A percentile compares a stretch with the other conserved stretches of the same genome.
Conservation (phyloP, 2,888 invertebrate genomes). For the Strigamia transsilvanica region DNA sequence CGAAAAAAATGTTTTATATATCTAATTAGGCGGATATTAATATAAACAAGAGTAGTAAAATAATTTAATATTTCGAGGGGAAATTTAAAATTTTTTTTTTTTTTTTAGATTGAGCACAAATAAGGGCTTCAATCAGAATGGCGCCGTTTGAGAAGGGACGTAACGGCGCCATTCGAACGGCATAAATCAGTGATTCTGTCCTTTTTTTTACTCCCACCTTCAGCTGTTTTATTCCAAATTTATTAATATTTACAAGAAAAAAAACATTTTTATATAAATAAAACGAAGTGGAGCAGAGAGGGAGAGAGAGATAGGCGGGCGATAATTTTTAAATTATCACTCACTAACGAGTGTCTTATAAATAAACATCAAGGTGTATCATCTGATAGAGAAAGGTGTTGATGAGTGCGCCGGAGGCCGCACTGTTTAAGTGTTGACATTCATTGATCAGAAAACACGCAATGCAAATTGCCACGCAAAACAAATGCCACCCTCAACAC, state of each 20-base stretch:
- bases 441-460: constrained; percentile 39
- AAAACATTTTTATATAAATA: too few species aligned
- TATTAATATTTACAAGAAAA: constrained; percentile 1
- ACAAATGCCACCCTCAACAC: constrained; percentile 34
- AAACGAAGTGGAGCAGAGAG: neutral
- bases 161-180: neutral
- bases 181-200: neutral
- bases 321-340: constrained; percentile 6
- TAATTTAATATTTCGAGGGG: too few species aligned
- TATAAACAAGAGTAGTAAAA: too few species aligned
- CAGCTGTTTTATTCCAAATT: neutral
- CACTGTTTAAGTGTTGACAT: constrained; percentile 36
- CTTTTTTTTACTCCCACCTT: neutral
- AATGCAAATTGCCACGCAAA: constrained; percentile 42
- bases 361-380: constrained; percentile 37
- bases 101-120: neutral
- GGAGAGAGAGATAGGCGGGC: neutral
- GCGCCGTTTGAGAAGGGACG: constrained; percentile 1
- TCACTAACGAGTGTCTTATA: constrained; percentile 8
- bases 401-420: constrained; percentile 8
- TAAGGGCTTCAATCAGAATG: constrained; percentile 14
- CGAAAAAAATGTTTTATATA: too few species aligned
- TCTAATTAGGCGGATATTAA: too few species aligned
- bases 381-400: constrained; percentile 35
- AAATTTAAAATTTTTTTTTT: too few species aligned